phyloP scores from a whole-genome alignment of 1,140 invertebrate species.

The Papilio glaucus region DNA sequence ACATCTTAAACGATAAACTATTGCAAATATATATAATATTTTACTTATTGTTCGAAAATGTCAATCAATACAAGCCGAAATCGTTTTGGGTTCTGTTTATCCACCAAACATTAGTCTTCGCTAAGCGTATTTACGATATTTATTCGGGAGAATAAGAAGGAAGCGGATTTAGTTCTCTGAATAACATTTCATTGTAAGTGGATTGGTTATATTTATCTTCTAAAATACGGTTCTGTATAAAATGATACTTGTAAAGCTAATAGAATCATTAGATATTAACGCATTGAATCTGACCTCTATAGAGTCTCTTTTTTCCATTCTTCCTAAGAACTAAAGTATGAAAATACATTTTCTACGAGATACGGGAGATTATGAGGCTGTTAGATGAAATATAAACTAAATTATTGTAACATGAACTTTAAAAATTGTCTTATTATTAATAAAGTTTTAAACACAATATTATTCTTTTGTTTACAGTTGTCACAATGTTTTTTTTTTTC shows the following conservation, averaged over 20 bases:
- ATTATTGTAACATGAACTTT: too few relatives aligned
- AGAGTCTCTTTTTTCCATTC: too few relatives aligned
- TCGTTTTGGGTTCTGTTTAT: conserved; percentile 38
- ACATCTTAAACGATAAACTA: too few relatives aligned
- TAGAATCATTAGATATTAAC: not conserved
- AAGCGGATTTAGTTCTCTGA: conserved; percentile 33
- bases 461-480: too few relatives aligned
- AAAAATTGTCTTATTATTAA: too few relatives aligned
- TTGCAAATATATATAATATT: too few relatives aligned
- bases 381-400: too few relatives aligned
- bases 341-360: too few relatives aligned
- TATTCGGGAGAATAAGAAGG: conserved; percentile 39
- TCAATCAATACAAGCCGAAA: not conserved
- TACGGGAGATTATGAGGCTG: too few relatives aligned
- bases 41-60: not conserved
- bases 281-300: not conserved
- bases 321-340: too few relatives aligned
- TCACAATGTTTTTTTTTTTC: too few relatives aligned
- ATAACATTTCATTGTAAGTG: conserved; percentile 29
- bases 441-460: too few relatives aligned
- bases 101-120: conserved; percentile 48
- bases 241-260: not conserved
- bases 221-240: not conserved
- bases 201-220: conserved; percentile 27
- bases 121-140: conserved; percentile 48